Evolutionary conservation across 2,888 invertebrate genomes (phyloP).

Genomic region (Himalopsyche tibetana): DNA sequence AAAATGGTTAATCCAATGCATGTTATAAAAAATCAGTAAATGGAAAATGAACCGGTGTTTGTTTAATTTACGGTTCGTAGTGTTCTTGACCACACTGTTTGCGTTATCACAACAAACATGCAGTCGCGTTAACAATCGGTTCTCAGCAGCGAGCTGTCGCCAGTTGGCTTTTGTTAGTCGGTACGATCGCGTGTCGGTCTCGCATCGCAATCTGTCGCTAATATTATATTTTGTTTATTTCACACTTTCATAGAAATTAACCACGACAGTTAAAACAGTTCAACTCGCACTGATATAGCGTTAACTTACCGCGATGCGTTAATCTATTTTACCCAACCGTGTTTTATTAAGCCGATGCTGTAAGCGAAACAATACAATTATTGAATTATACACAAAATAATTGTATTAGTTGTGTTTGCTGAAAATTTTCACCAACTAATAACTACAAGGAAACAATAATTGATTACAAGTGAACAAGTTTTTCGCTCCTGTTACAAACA

Average conservation of each 20-base stretch:
- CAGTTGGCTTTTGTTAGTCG: slow-evolving; percentile 4
- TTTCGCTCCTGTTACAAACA: neutral
- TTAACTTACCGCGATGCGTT: neutral
- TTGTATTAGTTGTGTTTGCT: neutral
- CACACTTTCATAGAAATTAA: neutral
- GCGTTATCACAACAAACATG: slow-evolving; percentile 37
- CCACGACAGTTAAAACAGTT: neutral
- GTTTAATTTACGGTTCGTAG: neutral
- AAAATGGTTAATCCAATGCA: too few relatives aligned
- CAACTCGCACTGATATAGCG: neutral
- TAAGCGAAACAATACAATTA: neutral
- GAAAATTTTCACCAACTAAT: neutral
- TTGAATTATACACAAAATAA: neutral
- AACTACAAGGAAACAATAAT: neutral
- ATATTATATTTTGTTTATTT: neutral
- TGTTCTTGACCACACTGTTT: slow-evolving; percentile 14
- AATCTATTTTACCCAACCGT: neutral
- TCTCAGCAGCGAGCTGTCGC: slow-evolving; percentile 19
- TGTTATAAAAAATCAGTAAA: too few relatives aligned
- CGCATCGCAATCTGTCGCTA: neutral
- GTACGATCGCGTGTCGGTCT: neutral
- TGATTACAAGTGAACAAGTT: neutral
- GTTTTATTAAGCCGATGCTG: neutral
- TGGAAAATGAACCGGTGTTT: too few relatives aligned
- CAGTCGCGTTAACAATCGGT: neutral